Conservation (phyloP, 2,888 invertebrate genomes). For the Clistopyga incitator region DNA sequence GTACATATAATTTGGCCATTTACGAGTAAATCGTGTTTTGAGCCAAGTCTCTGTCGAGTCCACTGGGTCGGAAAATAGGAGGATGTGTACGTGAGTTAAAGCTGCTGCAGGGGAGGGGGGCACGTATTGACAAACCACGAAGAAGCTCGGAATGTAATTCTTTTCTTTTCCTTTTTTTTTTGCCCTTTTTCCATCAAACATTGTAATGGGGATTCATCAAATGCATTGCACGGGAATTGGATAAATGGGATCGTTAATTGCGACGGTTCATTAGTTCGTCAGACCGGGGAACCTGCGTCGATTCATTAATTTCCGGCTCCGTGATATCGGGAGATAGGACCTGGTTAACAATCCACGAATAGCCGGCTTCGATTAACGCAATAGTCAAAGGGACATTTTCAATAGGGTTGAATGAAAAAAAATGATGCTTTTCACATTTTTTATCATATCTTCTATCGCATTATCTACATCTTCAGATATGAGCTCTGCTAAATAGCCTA, state of each 20-base stretch:
- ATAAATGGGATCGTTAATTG: constrained; percentile 55
- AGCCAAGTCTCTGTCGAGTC: constrained; percentile 37
- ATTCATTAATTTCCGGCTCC: constrained; percentile 39
- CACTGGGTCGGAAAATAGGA: constrained; percentile 44
- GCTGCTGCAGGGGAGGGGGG: constrained; percentile 18
- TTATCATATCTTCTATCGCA: not conserved
- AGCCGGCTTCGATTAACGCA: constrained; percentile 8
- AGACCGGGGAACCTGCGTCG: constrained; percentile 28
- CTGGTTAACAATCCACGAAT: constrained; percentile 12
- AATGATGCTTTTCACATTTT: not conserved
- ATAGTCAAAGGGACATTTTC: constrained; percentile 29
- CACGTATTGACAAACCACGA: constrained; percentile 43
- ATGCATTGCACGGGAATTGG: constrained; percentile 35
- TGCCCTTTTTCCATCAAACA: constrained; percentile 21
- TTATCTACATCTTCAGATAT: no score
- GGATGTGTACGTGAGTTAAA: constrained; percentile 30
- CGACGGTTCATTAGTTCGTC: constrained; percentile 60
- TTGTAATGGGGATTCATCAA: constrained; percentile 44
- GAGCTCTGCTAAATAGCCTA: no score
- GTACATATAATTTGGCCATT: constrained; percentile 59
- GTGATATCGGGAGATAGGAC: constrained; percentile 12
- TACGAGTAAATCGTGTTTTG: constrained; percentile 38
- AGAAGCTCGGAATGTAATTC: constrained; percentile 50
- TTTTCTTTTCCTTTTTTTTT: constrained; percentile 12
- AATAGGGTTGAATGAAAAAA: constrained; percentile 15